A percentile compares a stretch with the other conserved stretches of the same genome.
phyloP scores from a whole-genome alignment of 2,797 vertebrate genomes.

The Cetoscarus ocellatus region DNA sequence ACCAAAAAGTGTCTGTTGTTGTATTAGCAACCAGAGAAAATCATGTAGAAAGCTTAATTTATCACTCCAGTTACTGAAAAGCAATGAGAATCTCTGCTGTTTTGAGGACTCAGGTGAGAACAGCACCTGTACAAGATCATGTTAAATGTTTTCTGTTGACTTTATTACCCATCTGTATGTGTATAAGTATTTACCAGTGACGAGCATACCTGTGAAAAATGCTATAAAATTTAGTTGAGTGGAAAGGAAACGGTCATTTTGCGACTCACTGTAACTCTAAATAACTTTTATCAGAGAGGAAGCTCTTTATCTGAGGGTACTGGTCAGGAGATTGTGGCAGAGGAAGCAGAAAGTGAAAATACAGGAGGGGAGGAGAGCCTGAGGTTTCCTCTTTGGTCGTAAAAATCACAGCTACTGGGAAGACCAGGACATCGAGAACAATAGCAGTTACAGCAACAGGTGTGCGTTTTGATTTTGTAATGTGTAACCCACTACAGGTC shows the following conservation, averaged over 20 bases:
- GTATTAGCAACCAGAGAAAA: too few species aligned
- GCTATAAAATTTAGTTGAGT: neutral
- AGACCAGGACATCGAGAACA: neutral
- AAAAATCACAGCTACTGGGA: conserved; percentile 61
- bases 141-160: neutral
- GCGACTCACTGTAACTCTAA: conserved; percentile 50
- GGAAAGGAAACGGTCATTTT: conserved; percentile 35
- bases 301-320: conserved; percentile 64
- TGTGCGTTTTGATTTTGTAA: neutral
- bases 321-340: conserved; percentile 40
- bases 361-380: conserved; percentile 46
- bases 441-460: conserved; percentile 10
- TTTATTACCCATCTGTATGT: conserved; percentile 1
- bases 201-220: neutral
- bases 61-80: too few species aligned
- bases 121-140: neutral
- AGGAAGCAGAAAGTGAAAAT: conserved; percentile 58
- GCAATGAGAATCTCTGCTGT: too few species aligned
- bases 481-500: neutral
- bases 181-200: neutral
- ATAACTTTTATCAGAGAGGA: conserved; percentile 66
- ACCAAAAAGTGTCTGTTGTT: too few species aligned
- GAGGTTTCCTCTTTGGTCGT: conserved; percentile 59
- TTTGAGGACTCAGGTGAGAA: too few species aligned
- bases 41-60: too few species aligned